Evolutionary conservation across 2,888 invertebrate species (phyloP), one percentile per base, ranked within the genome.

Genomic region (Agonopterix alstromeriana): DNA sequence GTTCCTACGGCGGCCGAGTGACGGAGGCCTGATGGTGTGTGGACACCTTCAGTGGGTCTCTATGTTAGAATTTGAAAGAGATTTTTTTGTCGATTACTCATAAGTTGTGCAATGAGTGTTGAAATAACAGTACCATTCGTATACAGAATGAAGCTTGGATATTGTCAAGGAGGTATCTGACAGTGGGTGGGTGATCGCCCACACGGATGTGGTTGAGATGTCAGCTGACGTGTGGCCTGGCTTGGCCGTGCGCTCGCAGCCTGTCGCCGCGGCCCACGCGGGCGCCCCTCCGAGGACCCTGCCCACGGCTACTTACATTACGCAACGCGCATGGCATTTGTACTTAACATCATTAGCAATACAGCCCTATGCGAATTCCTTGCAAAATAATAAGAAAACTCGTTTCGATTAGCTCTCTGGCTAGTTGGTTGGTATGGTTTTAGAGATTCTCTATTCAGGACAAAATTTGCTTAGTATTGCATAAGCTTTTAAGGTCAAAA

Each of bases 211-310:
- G 63, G 70, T 64, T 72, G 62, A 61, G 69, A 27, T 70, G 69
- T 73, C 67, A 67, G 70, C 61, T 61, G 68, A 61, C 58, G 63
- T 58, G 54, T 71, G 66, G 61, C 17, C 7, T 71, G 66, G 61
- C 17, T 3, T 56, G 60, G 60, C 65, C 44, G 38, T 38, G 47
- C 48, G 43, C 48, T 35, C 42, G 46, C 46, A 45, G 58, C 68
- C 70, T 60, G 62, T 70, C 67, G 60, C 57, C 17, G 48, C 52
- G 45, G 51, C 85, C 83, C 73, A 83, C 84, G 65, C 80, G 58
- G 65, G 61, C 64, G 58, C 65, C 63, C 60, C 53, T 51, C 43
- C 71, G 73, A 81, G 79, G 77, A 73, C 77, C 73, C 81, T 62
- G 61, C 84, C 81, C 77, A 82, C 81, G 65, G 57, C 49, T 56